Conservation (phyloP, 2,113 vertebrate genomes). For the Callaeas wilsoni region DNA sequence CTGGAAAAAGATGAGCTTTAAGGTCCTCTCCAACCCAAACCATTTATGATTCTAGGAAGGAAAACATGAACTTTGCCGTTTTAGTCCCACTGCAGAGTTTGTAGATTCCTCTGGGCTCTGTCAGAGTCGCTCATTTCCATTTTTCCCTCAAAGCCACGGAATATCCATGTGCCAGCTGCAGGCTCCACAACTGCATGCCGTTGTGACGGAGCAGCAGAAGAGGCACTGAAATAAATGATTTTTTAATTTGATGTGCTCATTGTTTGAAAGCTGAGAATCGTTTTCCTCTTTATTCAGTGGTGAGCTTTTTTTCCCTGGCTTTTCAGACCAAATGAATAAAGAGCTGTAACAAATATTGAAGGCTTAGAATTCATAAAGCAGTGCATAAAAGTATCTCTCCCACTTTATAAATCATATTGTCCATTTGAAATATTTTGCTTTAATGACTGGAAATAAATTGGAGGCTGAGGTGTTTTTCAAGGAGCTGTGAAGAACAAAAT, state of each 20-base stretch:
- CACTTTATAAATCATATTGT: slow-evolving; percentile 21
- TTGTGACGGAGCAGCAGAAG: neutral
- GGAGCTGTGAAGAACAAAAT: neutral
- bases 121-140: neutral
- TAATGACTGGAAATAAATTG: slow-evolving; percentile 34
- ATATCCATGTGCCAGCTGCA: neutral
- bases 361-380: slow-evolving; percentile 9
- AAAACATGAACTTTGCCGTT: neutral
- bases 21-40: neutral
- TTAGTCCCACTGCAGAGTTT: neutral
- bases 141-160: neutral
- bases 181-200: neutral
- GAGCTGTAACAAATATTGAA: slow-evolving; percentile 20
- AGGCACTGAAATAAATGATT: slow-evolving; percentile 14
- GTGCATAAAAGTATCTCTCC: neutral
- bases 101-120: neutral
- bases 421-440: neutral
- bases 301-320: neutral
- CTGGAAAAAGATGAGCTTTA: neutral
- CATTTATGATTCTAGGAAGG: neutral
- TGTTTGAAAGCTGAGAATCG: slow-evolving; percentile 22
- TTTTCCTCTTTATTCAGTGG: neutral
- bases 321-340: slow-evolving; percentile 15
- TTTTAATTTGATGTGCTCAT: slow-evolving; percentile 32
- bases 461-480: slow-evolving; percentile 22